Evolutionary conservation across 2,113 vertebrate species (phyloP).

Genomic region (Lophotis ruficrista): DNA sequence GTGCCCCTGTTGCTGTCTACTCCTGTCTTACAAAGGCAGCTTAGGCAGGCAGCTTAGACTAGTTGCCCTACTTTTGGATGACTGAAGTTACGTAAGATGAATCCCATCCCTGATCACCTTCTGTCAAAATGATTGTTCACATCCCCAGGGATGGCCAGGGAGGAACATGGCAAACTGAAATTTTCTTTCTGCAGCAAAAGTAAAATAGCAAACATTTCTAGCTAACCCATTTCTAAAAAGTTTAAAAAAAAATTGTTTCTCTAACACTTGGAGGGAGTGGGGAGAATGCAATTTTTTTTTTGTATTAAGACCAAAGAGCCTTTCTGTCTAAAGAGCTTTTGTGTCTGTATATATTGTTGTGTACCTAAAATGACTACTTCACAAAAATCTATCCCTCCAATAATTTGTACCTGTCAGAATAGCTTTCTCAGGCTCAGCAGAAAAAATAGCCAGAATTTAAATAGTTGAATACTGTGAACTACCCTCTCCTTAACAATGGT

Average conservation of each 20-base stretch:
- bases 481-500: neutral
- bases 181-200: neutral
- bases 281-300: neutral
- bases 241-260: neutral
- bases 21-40: neutral
- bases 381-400: neutral
- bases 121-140: neutral
- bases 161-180: neutral
- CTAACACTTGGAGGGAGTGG: neutral
- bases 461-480: neutral
- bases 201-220: neutral
- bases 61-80: neutral
- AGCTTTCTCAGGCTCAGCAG: neutral
- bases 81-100: neutral
- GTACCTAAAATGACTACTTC: neutral
- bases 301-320: neutral
- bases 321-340: neutral
- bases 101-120: neutral
- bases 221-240: neutral
- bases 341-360: neutral
- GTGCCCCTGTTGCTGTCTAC: neutral
- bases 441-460: neutral
- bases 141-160: neutral
- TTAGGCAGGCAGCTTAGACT: neutral
- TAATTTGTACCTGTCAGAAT: neutral